Base-by-base conservation (phyloP, 2,888 invertebrate genomes). In the Phyllotreta cruciferae region DNA sequence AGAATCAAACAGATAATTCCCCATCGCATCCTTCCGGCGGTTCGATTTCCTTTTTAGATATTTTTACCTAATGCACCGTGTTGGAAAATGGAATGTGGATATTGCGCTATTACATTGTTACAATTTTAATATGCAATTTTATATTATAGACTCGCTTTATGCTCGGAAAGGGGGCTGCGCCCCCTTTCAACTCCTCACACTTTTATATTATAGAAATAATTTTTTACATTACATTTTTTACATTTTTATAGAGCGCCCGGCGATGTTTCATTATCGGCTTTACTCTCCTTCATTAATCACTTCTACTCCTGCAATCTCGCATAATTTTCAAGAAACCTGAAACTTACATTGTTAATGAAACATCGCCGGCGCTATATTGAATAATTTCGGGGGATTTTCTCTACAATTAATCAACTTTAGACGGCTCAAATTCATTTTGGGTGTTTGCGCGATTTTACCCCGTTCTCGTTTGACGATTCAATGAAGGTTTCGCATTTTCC, bases 261-360 rank as follows among this genome's bases (percentile, higher is more conserved):
- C 37, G 11, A 52, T 37, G 37, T 37, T 52, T 52, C 56, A 62
- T 62, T 62, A 62, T 62, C 55, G 56, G 62, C 39, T 56, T 14
- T 42, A 14, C 50, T 24, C 14, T 10, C 44, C 39, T 39, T 54
- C 66, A 66, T 66, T 63, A 66, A 66, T 66, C 60, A 66, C 49
- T 44, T 54, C 34, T 35, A 53, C 47, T 60, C 45, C 56, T 53
- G 57, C 47, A 36, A 45, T 62, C 50, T 36, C 38, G 24, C 41
- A 38, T 60, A 66, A 66, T 63, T 63, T 63, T 63, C 60, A 53
- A 57, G 66, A 56, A 66, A 66, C 60, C 66, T 56, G 53, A 66
- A 57, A 63, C 66, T 58, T 56, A 60, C 36, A 63, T 63, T 66
- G 66, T 66, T 63, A 55, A 63, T 56, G 60, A 53, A 57, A 63